Evolutionary conservation across 2,797 vertebrate species (phyloP).

Genomic region (Psittacula derbiana): DNA sequence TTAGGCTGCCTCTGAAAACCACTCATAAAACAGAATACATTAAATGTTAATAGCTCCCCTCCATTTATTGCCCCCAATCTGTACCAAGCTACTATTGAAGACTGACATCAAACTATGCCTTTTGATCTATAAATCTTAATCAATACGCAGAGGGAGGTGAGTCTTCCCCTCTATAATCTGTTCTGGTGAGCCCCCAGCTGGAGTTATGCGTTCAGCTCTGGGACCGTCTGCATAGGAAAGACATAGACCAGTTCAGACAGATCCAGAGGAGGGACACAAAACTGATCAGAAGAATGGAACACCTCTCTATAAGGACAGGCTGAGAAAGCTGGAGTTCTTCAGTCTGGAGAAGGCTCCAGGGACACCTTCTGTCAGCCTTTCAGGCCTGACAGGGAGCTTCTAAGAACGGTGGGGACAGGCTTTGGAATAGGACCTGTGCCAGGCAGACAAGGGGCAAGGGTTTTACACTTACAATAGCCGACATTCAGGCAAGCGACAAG

Average conservation of each 20-base stretch:
- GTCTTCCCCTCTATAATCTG: background rate
- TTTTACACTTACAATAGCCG: background rate
- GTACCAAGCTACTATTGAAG: background rate
- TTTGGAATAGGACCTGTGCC: background rate
- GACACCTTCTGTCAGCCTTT: background rate
- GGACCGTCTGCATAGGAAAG: background rate
- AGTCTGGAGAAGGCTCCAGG: background rate
- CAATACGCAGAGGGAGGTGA: background rate
- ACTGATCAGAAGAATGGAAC: rapidly evolving
- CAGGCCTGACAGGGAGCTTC: background rate
- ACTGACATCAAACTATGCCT: background rate
- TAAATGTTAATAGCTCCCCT: background rate
- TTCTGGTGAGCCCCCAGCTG: background rate
- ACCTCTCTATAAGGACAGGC: background rate
- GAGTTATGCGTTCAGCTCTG: background rate
- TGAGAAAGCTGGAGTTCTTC: background rate
- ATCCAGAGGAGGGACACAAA: background rate
- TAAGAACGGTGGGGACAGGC: background rate
- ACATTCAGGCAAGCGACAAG: background rate
- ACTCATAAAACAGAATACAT: background rate
- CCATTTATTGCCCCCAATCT: background rate
- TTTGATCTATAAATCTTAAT: background rate
- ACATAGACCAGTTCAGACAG: rapidly evolving
- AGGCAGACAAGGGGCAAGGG: background rate
- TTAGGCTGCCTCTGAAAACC: background rate